phyloP scores from a whole-genome alignment of 1,140 invertebrate species.

The Drosophila pruinosa region DNA sequence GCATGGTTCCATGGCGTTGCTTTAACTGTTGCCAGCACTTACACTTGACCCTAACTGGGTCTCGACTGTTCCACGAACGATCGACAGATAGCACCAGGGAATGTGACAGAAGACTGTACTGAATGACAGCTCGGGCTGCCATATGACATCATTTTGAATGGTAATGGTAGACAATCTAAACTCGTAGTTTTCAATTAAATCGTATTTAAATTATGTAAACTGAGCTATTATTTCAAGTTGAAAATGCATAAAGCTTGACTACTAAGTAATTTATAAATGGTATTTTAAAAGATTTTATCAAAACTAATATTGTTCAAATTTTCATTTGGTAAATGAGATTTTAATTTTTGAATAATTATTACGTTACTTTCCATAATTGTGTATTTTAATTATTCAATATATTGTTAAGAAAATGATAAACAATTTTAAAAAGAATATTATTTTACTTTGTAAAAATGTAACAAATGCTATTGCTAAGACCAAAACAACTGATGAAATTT shows the following conservation, averaged over 20 bases:
- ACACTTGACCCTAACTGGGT: slow-evolving; percentile 41
- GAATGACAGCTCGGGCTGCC: neutral
- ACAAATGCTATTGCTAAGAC: too few relatives aligned
- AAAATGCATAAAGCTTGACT: neutral
- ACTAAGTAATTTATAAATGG: neutral
- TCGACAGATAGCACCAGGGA: neutral
- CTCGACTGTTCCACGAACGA: neutral
- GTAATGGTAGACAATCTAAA: neutral
- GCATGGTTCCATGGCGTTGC: slow-evolving; percentile 38
- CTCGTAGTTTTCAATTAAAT: neutral
- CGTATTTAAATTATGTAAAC: neutral
- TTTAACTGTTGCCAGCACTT: slow-evolving; percentile 1
- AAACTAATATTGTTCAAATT: too few relatives aligned
- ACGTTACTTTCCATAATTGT: too few relatives aligned
- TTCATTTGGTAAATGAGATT: too few relatives aligned
- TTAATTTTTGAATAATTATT: too few relatives aligned
- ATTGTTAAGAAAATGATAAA: too few relatives aligned
- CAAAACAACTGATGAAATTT: too few relatives aligned
- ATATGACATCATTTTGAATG: neutral
- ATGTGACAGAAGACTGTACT: neutral
- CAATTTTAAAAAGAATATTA: too few relatives aligned
- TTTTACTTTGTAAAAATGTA: too few relatives aligned
- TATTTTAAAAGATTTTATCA: neutral
- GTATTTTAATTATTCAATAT: too few relatives aligned
- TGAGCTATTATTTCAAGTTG: too few relatives aligned